Percentiles rank a stretch among this genome's conserved stretches.
Evolutionary conservation across 2,113 vertebrate genomes (phyloP).

Genomic region (Elaphurus davidianus): DNA sequence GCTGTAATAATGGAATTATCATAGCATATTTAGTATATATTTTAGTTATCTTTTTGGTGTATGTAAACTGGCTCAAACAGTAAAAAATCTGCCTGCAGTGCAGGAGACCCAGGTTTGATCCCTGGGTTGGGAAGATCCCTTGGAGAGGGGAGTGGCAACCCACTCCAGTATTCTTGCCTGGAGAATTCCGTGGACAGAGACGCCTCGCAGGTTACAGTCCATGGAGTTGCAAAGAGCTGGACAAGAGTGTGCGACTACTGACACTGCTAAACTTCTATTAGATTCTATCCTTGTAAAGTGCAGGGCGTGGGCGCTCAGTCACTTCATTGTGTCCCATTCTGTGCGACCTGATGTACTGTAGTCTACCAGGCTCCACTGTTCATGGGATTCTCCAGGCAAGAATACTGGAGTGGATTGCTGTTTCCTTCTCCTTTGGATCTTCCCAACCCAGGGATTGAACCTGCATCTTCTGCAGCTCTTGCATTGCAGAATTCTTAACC

Average conservation of each 20-base stretch:
- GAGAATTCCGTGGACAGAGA: background rate
- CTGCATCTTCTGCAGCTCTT: background rate
- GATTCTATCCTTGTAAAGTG: background rate
- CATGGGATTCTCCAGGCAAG: background rate
- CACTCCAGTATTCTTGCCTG: background rate
- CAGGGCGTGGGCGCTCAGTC: background rate
- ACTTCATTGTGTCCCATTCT: background rate
- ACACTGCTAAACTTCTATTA: background rate
- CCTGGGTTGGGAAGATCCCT: background rate
- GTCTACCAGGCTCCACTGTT: background rate
- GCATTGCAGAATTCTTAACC: background rate
- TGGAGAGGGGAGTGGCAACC: background rate
- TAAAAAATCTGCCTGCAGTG: background rate
- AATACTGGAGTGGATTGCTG: background rate
- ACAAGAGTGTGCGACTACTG: background rate
- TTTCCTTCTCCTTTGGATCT: background rate
- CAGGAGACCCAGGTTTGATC: background rate
- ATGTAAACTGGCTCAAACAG: background rate
- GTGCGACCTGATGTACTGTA: background rate
- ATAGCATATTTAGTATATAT: background rate
- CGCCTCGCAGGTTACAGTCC: background rate
- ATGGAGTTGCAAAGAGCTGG: background rate
- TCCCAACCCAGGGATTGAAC: background rate
- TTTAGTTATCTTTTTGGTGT: background rate
- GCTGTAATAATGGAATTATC: background rate